A percentile compares a stretch with the other conserved stretches of the same genome.
Conservation (phyloP, 2,888 invertebrate genomes). For the Oscheius onirici region DNA sequence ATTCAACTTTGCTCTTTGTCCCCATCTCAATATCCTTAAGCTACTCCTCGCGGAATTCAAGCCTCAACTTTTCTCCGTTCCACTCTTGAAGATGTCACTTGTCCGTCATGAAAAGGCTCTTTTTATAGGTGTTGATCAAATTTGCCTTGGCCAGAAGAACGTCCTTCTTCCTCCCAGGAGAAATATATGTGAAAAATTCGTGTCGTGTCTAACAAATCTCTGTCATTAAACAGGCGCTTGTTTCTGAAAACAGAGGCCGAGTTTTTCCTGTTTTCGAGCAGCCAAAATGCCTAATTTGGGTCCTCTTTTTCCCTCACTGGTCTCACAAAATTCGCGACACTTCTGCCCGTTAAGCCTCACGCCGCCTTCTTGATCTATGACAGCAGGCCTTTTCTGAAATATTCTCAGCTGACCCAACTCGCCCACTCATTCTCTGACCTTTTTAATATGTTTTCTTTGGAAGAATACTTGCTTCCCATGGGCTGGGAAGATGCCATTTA, state of each 20-base stretch:
- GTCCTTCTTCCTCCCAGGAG: constrained; percentile 4
- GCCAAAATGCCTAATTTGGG: not conserved
- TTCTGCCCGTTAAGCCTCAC: constrained; percentile 8
- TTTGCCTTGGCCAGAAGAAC: not conserved
- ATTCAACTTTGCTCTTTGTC: constrained; percentile 6
- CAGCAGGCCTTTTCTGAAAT: constrained; percentile 1
- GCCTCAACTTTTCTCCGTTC: not conserved
- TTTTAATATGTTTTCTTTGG: not conserved
- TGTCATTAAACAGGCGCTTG: not conserved
- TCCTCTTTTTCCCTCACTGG: not conserved
- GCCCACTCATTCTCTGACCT: not conserved
- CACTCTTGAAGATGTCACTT: not conserved
- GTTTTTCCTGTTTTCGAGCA: not conserved
- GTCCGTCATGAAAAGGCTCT: not conserved
- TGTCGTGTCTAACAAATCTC: not conserved
- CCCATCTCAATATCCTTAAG: constrained; percentile 2
- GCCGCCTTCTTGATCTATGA: constrained; percentile 13
- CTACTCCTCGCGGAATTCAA: too few relatives aligned
- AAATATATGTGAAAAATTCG: not conserved
- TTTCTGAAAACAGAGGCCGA: not conserved
- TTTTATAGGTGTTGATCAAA: not conserved
- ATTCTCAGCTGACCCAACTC: constrained; percentile 3
- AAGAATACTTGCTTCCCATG: not conserved
- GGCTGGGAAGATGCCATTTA: constrained; percentile 30
- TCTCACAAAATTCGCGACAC: constrained; percentile 5